Percentiles rank a stretch among this genome's conserved stretches.
phyloP scores from a whole-genome alignment of 2,888 invertebrate genomes.

The Laothoe populi region DNA sequence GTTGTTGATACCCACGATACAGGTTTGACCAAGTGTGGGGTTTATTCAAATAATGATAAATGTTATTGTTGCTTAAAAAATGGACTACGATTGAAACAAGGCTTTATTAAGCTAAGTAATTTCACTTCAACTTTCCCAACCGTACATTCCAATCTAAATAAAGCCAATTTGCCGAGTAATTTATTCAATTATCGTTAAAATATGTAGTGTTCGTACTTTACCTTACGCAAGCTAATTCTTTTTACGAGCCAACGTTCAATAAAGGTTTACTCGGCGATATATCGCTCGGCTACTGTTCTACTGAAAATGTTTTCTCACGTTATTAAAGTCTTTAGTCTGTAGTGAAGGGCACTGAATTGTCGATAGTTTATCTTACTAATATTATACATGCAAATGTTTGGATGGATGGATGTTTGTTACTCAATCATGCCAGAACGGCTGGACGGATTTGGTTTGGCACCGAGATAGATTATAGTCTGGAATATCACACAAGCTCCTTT shows the following conservation, averaged over 20 bases:
- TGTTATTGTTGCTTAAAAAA: no score
- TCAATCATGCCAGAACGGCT: no score
- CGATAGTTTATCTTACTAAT: slow-evolving; percentile 16
- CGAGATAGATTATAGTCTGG: no score
- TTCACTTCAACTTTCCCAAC: neutral
- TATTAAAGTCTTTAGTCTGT: slow-evolving; percentile 41
- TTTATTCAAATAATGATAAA: no score
- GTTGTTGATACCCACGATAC: no score
- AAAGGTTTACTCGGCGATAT: slow-evolving; percentile 55
- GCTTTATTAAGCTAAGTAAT: no score
- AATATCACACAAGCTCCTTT: no score
- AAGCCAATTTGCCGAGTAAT: slow-evolving; percentile 32
- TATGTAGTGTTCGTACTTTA: slow-evolving; percentile 9
- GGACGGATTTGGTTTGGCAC: no score
- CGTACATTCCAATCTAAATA: neutral
- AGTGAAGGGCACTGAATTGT: slow-evolving; percentile 13
- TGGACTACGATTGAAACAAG: neutral
- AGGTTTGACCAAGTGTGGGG: no score
- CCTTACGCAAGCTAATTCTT: slow-evolving; percentile 47
- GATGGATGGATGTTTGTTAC: no score
- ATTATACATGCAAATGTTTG: no score
- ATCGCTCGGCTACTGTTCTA: slow-evolving; percentile 37
- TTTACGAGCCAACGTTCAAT: slow-evolving; percentile 52
- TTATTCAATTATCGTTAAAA: slow-evolving; percentile 14
- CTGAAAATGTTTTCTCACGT: slow-evolving; percentile 41